Percentiles rank a stretch among this genome's conserved stretches.
phyloP scores from a whole-genome alignment of 2,113 vertebrate genomes.

The Piprites chloris region DNA sequence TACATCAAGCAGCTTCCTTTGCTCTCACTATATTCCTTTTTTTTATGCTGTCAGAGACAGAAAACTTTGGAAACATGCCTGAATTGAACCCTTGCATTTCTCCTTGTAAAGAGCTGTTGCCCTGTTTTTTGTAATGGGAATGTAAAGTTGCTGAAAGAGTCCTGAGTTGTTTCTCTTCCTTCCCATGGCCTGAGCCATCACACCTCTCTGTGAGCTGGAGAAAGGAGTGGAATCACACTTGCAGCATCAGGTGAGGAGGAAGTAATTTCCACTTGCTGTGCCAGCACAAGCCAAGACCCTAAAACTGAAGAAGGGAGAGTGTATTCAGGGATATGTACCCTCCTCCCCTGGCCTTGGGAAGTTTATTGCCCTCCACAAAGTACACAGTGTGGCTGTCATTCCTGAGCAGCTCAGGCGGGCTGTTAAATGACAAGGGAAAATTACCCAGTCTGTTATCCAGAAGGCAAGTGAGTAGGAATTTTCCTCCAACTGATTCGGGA shows the following conservation, averaged over 20 bases:
- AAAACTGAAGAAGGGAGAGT: background rate
- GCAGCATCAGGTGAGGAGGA: background rate
- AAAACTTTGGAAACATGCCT: background rate
- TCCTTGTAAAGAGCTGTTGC: background rate
- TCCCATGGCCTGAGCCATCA: background rate
- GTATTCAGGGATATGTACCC: background rate
- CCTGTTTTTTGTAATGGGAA: background rate
- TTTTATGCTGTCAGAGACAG: background rate
- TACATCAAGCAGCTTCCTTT: background rate
- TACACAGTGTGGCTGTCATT: background rate
- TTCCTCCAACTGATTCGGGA: conserved; percentile 28
- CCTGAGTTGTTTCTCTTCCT: background rate
- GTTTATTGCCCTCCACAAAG: conserved; percentile 8
- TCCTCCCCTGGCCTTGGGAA: background rate
- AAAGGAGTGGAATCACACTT: background rate
- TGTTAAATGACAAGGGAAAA: conserved; percentile 20
- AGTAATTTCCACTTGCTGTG: background rate
- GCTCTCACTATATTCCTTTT: background rate
- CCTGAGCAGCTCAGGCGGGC: background rate
- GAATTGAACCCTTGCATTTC: background rate
- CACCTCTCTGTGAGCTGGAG: background rate
- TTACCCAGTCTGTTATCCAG: conserved; percentile 51
- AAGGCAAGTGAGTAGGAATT: conserved; percentile 48
- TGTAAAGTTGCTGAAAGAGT: background rate
- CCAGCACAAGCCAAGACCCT: background rate